These are phyloP conservation scores for Coccyzus lansbergi DNA, from an alignment of 2,797 vertebrate species.

Conservation along the genomic window DNA sequence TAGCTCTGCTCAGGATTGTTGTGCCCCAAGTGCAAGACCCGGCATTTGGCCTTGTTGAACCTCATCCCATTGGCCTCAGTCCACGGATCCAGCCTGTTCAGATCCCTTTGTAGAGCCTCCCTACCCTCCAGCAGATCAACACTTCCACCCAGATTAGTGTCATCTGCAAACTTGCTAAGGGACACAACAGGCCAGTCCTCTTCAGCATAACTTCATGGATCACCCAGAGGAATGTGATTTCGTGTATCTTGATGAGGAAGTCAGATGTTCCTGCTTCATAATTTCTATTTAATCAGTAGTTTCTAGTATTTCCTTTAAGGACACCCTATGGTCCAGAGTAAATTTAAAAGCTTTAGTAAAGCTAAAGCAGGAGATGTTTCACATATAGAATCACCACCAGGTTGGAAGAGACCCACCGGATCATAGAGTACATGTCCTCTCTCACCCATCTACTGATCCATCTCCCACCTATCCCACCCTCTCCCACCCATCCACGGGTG, in stretches of 20 bases:
- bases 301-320: not conserved
- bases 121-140: too few species aligned
- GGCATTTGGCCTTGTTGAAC: too few species aligned
- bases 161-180: too few species aligned
- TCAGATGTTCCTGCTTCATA: not conserved
- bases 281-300: not conserved
- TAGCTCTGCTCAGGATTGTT: too few species aligned
- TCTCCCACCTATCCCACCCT: not conserved
- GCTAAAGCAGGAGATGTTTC: not conserved
- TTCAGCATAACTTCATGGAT: not conserved
- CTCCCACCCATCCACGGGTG: not conserved
- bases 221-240: not conserved
- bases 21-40: too few species aligned
- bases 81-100: too few species aligned
- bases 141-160: too few species aligned
- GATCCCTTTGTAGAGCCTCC: too few species aligned
- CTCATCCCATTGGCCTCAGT: too few species aligned
- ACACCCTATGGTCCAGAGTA: not conserved
- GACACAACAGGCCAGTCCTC: not conserved
- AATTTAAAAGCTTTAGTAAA: not conserved
- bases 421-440: not conserved
- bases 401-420: too few species aligned
- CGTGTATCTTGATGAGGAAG: constrained; percentile 5
- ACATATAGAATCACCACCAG: too few species aligned
- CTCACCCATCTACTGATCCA: not conserved